Base-by-base conservation (phyloP, 2,113 vertebrate genomes). In the Dunckerocampus dactyliophorus region DNA sequence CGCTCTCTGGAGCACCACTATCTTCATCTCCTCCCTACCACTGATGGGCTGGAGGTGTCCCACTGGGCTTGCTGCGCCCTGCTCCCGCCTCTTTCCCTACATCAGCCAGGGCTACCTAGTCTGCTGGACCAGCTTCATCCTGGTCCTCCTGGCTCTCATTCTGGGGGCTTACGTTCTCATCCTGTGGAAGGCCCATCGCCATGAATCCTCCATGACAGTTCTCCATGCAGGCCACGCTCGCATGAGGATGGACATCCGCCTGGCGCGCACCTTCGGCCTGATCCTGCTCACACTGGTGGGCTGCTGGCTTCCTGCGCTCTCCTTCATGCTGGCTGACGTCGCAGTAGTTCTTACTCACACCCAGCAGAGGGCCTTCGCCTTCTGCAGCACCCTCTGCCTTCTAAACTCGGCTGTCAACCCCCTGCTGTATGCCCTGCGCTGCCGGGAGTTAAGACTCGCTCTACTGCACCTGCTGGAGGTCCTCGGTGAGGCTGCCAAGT, bases 331-430 rank as follows among this genome's bases (percentile, higher is more conserved):
- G 39, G 89, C 88, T 43, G 95, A 96, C 43, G 16, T 94, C 71
- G 79, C 82, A 0, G 2, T 65, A 43, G 16, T 10, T 0, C 83
- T 95, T 55, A 90, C 63, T 1, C 10, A 2, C 0, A 21, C 0
- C 22, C 82, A 91, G 59, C 92, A 89, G 87, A 87, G 89, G 62
- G 88, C 79, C 28, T 98, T 97, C 1, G 94, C 95, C 66, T 98
- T 97, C 75, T 96, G 92, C 75, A 92, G 93, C 85, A 93, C 92
- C 42, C 92, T 98, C 46, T 98, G 94, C 69, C 89, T 98, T 22
- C 74, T 95, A 62, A 95, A 98, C 83, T 95, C 94, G 21, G 86
- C 92, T 68, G 82, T 94, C 60, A 96, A 98, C 80, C 95, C 95
- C 0, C 55, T 96, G 42, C 89, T 98, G 34, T 98, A 98, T 0